Evolutionary conservation across 2,888 invertebrate genomes (phyloP), one percentile per base, ranked within the genome.

Genomic region (Apoderus coryli): DNA sequence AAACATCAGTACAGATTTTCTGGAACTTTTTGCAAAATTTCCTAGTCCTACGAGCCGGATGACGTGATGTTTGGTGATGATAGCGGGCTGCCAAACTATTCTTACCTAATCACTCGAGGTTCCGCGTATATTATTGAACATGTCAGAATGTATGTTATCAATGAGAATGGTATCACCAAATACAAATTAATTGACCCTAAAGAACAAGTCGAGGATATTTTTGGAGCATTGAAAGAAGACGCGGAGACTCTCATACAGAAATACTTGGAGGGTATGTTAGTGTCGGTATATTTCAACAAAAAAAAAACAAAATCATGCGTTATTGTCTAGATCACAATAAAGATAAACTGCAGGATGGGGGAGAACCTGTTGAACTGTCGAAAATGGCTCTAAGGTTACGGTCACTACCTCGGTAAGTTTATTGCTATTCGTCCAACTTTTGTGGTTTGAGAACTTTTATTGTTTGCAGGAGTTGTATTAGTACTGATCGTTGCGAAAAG

Each of bases 101-200:
- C 48, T 2, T 69, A 72, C 47, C 72, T 74, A 42, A 45, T 73
- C 25, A 51, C 72, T 25, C 61, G 65, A 22, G 74, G 74, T 2
- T 61, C 60, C 32, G 69, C 69, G 44, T 65, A 65, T 46, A 62
- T 73, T 53, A 66, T 73, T 35, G 71, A 73, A 43, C 61, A 67
- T 13, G 50, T 73, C 23, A 29, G 34, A 16, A 22, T 45, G 16
- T 16, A 28, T 12, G 32, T 34, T 2, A 25, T 10, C 4, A n/a
- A 24, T 4, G 25, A 14, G 2, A 29, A 31, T 19, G 35, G 37
- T 15, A 22, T 26, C 7, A 39, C 32, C 32, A 29, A 31, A 19
- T 39, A 37, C 30, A 35, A 27, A 23, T 22, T 39, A 3, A 26
- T 32, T 16, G 12, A 31, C 10, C 25, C 13, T 12, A 14, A 27